Base-by-base conservation (phyloP, 2,888 invertebrate genomes). In the Nemapogon koenigi region DNA sequence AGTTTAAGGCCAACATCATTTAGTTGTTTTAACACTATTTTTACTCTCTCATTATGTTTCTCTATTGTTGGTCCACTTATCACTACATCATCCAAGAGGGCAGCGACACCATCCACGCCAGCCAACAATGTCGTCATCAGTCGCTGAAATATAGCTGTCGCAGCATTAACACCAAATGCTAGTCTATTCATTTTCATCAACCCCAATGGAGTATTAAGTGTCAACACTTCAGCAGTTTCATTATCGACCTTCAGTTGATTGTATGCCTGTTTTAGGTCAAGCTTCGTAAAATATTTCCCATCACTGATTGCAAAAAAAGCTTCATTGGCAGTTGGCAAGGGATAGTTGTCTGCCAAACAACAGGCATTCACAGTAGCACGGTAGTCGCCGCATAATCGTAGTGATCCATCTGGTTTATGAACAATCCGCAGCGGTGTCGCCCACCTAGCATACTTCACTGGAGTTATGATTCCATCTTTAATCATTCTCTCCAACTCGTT, bases 181-280 rank as follows among this genome's bases (percentile, higher is more conserved):
- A 47, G 35, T n/a, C 45, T 28, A 18, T 49, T 44, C 40, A 49
- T 40, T 32, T 38, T 47, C 40, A 45, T 42, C 6, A 49, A 29
- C 10, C 48, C 42, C 4, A 42, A 15, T 2, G 45, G 41, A 14
- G 47, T 44, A 35, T 49, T 49, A 1, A 46, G 19, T n/a, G 48
- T 49, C 26, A 47, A 37, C 1, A 49, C 38, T 28, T 35, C 4
- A 6, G 46, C 46, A 16, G 49, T 46, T 8, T 40, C 30, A 1
- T 44, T 27, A 35, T 41, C 37, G 8, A 44, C 45, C 17, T 40
- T 33, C 18, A 49, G 3, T 28, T 48, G 46, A n/a, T 33, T 47
- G 30, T 48, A 49, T 2, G 49, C 49, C 16, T 44, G 42, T 30
- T 47, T 45, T 3, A 49, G 29, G 30, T 50, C 49, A 8, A 48